phyloP scores from a whole-genome alignment of 1,140 invertebrate species.

The Drosophila navojoa region DNA sequence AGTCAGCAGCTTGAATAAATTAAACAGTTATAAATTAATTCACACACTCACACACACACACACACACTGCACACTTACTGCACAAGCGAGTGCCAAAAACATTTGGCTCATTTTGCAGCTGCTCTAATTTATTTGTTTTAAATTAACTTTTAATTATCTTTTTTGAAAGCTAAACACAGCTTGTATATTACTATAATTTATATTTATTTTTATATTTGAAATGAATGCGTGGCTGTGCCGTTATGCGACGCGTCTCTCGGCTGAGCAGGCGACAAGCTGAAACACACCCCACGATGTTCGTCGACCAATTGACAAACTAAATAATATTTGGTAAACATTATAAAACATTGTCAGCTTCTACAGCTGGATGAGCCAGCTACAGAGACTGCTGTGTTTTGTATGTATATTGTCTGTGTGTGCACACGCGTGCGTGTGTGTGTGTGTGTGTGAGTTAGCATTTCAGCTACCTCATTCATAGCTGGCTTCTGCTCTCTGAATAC shows the following conservation, averaged over 20 bases:
- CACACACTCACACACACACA: slow-evolving; percentile 7
- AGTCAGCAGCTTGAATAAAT: slow-evolving; percentile 59
- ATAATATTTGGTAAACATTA: slow-evolving; percentile 83
- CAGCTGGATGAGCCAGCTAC: slow-evolving; percentile 20
- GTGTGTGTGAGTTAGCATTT: slow-evolving; percentile 18
- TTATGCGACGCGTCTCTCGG: slow-evolving; percentile 62
- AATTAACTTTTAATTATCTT: slow-evolving; percentile 31
- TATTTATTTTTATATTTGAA: slow-evolving; percentile 4
- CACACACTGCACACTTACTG: slow-evolving; percentile 62
- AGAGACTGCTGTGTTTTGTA: background rate
- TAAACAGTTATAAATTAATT: slow-evolving; percentile 7
- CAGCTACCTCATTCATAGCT: slow-evolving; percentile 33
- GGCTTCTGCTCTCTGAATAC: slow-evolving; percentile 30
- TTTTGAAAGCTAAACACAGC: background rate
- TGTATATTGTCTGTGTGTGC: slow-evolving; percentile 26
- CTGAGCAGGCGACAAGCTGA: slow-evolving; percentile 69
- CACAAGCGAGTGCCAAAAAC: slow-evolving; percentile 45
- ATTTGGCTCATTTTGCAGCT: slow-evolving; percentile 52
- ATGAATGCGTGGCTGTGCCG: slow-evolving; percentile 23
- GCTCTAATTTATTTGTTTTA: slow-evolving; percentile 22
- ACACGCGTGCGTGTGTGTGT: slow-evolving; percentile 23
- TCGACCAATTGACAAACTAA: slow-evolving; percentile 81
- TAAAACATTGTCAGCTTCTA: slow-evolving; percentile 77
- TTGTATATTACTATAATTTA: slow-evolving; percentile 4
- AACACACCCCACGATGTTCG: slow-evolving; percentile 83